Evolutionary conservation across 1,140 invertebrate species (phyloP).

Genomic region (Leptoteleia sp.): DNA sequence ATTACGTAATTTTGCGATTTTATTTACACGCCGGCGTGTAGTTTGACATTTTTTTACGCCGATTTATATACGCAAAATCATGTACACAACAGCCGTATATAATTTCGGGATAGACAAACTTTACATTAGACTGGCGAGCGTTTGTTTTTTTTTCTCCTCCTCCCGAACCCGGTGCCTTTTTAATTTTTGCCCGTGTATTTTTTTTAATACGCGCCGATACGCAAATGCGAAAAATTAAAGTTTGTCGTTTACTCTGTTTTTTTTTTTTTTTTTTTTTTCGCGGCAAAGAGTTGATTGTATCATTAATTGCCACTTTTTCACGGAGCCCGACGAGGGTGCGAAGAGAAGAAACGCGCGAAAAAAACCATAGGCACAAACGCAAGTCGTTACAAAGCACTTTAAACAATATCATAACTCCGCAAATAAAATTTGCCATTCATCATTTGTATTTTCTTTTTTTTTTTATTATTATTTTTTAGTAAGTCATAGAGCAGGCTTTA

Average conservation of each 20-base stretch:
- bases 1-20: slow-evolving; percentile 55
- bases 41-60: slow-evolving; percentile 47
- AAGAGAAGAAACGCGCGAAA: slow-evolving; percentile 11
- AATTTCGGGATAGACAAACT: too few relatives aligned
- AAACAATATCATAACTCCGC: slow-evolving; percentile 52
- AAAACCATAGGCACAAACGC: slow-evolving; percentile 27
- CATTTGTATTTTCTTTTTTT: too few relatives aligned
- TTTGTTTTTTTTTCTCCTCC: too few relatives aligned
- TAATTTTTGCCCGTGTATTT: too few relatives aligned
- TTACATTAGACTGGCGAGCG: too few relatives aligned
- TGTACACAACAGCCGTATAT: slow-evolving; percentile 34
- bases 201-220: too few relatives aligned
- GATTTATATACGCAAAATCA: slow-evolving; percentile 51
- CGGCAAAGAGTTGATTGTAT: slow-evolving; percentile 26
- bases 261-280: too few relatives aligned
- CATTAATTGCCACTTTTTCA: slow-evolving; percentile 46
- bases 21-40: slow-evolving; percentile 35
- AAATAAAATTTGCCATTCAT: slow-evolving; percentile 60
- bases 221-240: too few relatives aligned
- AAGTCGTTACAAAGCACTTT: slow-evolving; percentile 58
- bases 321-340: neutral
- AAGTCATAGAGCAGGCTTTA: slow-evolving; percentile 47
- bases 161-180: too few relatives aligned
- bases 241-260: too few relatives aligned
- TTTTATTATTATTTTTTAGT: too few relatives aligned